These are phyloP conservation scores for Sialia sialis DNA, from an alignment of 2,113 vertebrate species.

Conservation along the genomic window DNA sequence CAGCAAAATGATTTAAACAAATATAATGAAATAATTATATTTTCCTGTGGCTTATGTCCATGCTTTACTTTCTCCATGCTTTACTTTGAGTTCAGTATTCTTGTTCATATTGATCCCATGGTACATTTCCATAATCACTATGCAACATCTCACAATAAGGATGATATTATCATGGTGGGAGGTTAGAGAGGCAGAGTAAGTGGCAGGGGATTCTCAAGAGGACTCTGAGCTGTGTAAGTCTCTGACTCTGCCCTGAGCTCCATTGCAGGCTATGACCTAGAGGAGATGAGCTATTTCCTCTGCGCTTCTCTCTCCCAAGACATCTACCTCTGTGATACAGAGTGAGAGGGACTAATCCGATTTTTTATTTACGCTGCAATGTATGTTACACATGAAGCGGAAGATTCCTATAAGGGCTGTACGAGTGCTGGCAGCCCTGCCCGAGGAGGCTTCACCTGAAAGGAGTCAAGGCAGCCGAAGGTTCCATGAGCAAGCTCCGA, in stretches of 20 bases:
- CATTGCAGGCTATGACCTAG: background rate
- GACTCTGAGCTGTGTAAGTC: no score
- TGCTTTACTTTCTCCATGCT: no score
- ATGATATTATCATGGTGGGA: background rate
- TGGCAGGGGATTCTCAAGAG: background rate
- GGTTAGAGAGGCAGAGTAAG: background rate
- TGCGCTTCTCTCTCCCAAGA: background rate
- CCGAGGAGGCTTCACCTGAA: background rate
- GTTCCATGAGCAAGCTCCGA: background rate
- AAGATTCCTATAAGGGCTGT: background rate
- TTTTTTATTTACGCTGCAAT: background rate
- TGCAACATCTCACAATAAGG: background rate
- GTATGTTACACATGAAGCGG: background rate
- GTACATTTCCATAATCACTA: no score
- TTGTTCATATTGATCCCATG: no score
- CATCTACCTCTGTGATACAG: background rate
- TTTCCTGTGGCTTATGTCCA: no score
- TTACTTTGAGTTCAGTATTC: no score
- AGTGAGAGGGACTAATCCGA: background rate
- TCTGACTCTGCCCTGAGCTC: background rate
- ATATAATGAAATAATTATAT: no score
- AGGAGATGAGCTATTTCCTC: background rate
- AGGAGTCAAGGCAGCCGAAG: background rate
- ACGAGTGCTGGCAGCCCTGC: background rate
- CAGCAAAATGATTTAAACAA: no score